phyloP scores from a whole-genome alignment of 2,113 vertebrate genomes.

The Aplodontia rufa region DNA sequence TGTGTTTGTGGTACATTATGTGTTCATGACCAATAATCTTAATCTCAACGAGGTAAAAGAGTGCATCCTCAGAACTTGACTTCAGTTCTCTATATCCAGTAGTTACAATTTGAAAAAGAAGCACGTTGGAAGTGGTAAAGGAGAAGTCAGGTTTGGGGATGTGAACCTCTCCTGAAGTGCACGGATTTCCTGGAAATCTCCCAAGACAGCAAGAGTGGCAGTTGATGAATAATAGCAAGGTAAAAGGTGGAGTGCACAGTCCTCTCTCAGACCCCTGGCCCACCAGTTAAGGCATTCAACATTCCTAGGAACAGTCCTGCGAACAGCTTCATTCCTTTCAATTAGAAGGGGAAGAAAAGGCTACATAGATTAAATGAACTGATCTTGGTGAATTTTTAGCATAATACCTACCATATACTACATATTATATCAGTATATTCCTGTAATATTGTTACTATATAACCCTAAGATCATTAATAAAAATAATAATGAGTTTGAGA shows the following conservation, averaged over 20 bases:
- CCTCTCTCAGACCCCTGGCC: not conserved
- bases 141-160: not conserved
- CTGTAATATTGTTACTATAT: not conserved
- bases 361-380: not conserved
- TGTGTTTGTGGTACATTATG: not conserved
- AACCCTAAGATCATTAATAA: not conserved
- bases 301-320: too few relatives aligned
- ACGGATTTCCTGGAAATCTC: fast-evolving
- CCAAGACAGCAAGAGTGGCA: too few relatives aligned
- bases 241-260: fast-evolving
- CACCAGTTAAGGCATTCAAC: too few relatives aligned
- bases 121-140: not conserved
- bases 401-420: not conserved
- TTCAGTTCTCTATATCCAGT: not conserved
- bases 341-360: not conserved
- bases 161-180: not conserved
- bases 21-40: not conserved
- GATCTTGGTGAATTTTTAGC: not conserved
- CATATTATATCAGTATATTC: not conserved
- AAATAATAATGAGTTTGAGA: not conserved
- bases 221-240: fast-evolving
- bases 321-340: not conserved
- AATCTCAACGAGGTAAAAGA: not conserved
- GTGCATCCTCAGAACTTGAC: not conserved
- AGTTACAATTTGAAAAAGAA: not conserved